phyloP scores from a whole-genome alignment of 2,888 invertebrate genomes.

The Bimastos eiseni region DNA sequence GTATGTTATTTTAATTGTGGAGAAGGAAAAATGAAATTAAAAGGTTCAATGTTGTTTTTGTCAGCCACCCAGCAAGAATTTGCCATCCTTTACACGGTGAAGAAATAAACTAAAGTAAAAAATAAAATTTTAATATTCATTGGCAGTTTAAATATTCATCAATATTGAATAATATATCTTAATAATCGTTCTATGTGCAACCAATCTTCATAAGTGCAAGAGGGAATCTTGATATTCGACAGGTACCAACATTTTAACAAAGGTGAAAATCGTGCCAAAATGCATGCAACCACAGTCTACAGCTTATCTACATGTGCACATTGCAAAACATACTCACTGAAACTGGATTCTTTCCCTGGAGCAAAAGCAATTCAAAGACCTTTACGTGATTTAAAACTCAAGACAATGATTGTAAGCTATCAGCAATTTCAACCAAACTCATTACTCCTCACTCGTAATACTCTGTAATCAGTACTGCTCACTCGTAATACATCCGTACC shows the following conservation, averaged over 20 bases:
- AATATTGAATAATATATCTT: too few relatives aligned
- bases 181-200: too few relatives aligned
- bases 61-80: too few relatives aligned
- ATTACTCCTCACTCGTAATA: background rate
- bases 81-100: too few relatives aligned
- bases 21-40: too few relatives aligned
- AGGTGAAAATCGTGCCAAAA: background rate
- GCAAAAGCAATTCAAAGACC: background rate
- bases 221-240: background rate
- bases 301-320: background rate
- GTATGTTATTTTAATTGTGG: too few relatives aligned
- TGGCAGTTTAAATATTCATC: too few relatives aligned
- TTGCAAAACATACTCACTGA: background rate
- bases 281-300: background rate
- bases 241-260: background rate
- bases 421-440: background rate
- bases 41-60: too few relatives aligned
- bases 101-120: too few relatives aligned
- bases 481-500: too few relatives aligned
- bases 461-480: too few relatives aligned
- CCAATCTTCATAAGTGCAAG: background rate
- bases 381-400: background rate
- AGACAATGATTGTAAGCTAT: background rate
- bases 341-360: background rate
- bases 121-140: too few relatives aligned